Percentiles rank a stretch among this genome's conserved stretches.
Conservation (phyloP, 2,797 vertebrate species). For the Sternarchorhynchus goeldii region DNA sequence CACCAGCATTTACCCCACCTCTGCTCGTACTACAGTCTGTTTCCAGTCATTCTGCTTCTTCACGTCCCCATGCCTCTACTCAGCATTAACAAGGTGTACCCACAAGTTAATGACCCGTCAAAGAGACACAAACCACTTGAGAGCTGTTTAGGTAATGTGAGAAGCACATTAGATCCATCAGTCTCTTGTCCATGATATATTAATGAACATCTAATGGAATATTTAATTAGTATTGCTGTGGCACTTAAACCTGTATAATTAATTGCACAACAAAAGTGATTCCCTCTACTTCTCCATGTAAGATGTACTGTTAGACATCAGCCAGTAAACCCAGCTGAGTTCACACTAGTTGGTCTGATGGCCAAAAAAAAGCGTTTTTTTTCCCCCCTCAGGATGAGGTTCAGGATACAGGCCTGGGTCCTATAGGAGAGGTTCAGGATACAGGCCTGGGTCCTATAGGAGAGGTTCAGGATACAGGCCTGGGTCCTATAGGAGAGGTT, state of each 20-base stretch:
- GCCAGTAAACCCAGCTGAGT: neutral
- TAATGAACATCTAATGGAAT: conserved; percentile 20
- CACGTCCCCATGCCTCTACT: no score
- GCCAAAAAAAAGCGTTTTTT: neutral
- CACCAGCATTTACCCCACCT: neutral
- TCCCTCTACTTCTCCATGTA: neutral
- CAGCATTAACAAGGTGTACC: no score
- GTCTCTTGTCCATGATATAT: neutral
- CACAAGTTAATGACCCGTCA: neutral
- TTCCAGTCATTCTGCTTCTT: no score
- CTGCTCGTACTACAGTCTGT: neutral
- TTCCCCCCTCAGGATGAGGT: no score
- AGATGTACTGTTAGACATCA: neutral
- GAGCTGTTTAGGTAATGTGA: neutral
- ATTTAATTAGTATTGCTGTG: conserved; percentile 19
- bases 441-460: no score
- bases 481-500: neutral
- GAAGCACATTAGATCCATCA: neutral
- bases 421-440: conserved; percentile 3
- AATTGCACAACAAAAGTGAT: neutral
- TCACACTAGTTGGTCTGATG: neutral
- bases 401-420: neutral
- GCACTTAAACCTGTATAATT: neutral
- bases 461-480: no score
- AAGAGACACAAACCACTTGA: neutral